Base-by-base conservation (phyloP, 1,140 invertebrate species). In the Drosophila cardini region DNA sequence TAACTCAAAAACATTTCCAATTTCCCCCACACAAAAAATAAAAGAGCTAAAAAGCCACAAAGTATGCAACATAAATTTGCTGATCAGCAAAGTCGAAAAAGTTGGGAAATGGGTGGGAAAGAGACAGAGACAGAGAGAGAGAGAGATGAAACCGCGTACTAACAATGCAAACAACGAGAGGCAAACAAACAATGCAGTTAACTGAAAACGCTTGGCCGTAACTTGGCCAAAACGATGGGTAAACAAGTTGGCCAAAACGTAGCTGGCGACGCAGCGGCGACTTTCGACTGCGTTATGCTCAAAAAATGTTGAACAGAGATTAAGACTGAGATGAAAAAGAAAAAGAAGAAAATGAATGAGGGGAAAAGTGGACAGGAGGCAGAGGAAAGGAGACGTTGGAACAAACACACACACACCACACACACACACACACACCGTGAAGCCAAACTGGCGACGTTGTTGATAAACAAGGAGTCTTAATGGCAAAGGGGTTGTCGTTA, bases 31-130 rank as follows among this genome's bases (percentile, higher is more conserved):
- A 36, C 36, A 55, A 55, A 30, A 32, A 48, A 48, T 3, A 15
- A 30, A 48, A 10, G 26, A 62, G 46, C 48, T 43, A 3, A 5
- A 21, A 32, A 7, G 26, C 78, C 75, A 42, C 64, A 71, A 76
- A 86, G 82, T 83, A 87, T 73, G 84, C 82, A 76, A 64, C 65
- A 73, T 60, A 63, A 68, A 64, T 65, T 67, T 52, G 38, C 7
- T n/a, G 43, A 72, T 57, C 69, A 58, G 16, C 10, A 43, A 40
- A 43, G 13, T 6, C 13, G 56, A 43, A 65, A 56, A 32, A 60
- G 11, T 16, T 2, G 36, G 9, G 1, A 30, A 30, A 40, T 16
- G n/a, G 10, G 1, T 4, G 42, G n/a, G 8, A 30, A 7, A 0
- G 4, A 7, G 36, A 42, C n/a, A 11, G 15, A 11, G 21, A 9